Conservation (phyloP, 2,888 invertebrate genomes). For the Drosophila robusta region DNA sequence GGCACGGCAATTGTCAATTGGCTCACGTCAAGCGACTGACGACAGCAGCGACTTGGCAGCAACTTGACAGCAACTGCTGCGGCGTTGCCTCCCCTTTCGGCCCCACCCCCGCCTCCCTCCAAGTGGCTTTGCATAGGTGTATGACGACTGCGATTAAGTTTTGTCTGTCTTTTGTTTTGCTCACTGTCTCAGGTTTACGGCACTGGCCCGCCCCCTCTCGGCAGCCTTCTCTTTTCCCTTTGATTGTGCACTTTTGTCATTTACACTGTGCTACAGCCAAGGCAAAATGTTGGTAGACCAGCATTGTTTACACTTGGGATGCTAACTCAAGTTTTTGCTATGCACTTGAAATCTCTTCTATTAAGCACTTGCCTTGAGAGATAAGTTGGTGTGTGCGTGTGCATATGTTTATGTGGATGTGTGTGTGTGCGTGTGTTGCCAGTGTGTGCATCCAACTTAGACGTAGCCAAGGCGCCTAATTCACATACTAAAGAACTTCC, state of each 20-base stretch:
- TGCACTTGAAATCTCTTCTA: conserved; percentile 66
- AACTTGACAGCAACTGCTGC: conserved; percentile 21
- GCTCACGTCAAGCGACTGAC: conserved; percentile 46
- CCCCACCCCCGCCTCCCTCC: not conserved
- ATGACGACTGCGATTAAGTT: conserved; percentile 69
- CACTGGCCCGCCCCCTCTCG: not conserved
- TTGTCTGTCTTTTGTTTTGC: conserved; percentile 55
- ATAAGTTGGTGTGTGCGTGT: not conserved
- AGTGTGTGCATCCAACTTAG: too few species aligned
- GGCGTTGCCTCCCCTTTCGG: not conserved
- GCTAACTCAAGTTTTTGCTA: conserved; percentile 56
- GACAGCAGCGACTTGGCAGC: conserved; percentile 29
- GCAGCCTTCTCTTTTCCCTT: not conserved
- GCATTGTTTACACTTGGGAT: conserved; percentile 59
- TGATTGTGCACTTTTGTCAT: conserved; percentile 41
- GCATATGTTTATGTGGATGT: not conserved
- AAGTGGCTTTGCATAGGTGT: conserved; percentile 56
- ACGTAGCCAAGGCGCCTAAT: not conserved
- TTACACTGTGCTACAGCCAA: conserved; percentile 46
- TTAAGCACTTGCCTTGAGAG: conserved; percentile 47
- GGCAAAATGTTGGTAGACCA: conserved; percentile 54
- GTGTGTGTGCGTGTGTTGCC: conserved; percentile 2
- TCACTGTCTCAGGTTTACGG: conserved; percentile 12
- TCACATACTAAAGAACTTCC: conserved; percentile 7
- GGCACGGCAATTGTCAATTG: conserved; percentile 31